A percentile compares a stretch with the other conserved stretches of the same genome.
Conservation (phyloP, 2,113 vertebrate genomes). For the Trochalopteron elliotii region DNA sequence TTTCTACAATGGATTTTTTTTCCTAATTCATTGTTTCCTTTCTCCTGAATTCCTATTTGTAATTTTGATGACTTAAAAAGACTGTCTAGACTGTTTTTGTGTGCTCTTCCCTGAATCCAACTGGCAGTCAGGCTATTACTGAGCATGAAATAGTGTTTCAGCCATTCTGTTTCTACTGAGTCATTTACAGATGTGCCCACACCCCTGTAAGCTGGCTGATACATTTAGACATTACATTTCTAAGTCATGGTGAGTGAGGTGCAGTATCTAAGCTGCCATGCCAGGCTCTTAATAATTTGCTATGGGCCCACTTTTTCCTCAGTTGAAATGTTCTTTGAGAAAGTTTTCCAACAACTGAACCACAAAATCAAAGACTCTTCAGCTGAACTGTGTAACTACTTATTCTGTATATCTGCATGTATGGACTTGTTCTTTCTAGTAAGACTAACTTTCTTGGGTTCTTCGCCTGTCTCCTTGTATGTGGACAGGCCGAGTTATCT, state of each 20-base stretch:
- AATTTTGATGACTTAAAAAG: background rate
- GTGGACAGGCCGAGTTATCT: background rate
- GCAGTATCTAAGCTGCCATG: background rate
- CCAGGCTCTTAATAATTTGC: background rate
- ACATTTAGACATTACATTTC: background rate
- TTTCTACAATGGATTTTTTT: background rate
- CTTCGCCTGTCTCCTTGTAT: background rate
- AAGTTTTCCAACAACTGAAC: background rate
- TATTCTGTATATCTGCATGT: background rate
- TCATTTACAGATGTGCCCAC: background rate
- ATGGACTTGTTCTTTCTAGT: background rate
- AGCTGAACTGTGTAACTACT: background rate
- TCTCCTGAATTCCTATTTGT: background rate
- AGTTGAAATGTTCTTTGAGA: background rate
- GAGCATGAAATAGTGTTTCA: background rate
- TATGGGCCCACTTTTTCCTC: background rate
- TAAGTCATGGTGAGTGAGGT: background rate
- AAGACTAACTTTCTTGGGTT: background rate
- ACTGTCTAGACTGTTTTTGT: background rate
- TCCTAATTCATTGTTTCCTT: background rate
- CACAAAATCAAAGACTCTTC: background rate
- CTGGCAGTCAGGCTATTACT: background rate
- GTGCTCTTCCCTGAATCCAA: background rate
- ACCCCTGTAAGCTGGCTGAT: background rate
- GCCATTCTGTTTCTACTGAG: background rate